A percentile compares a stretch with the other conserved stretches of the same genome.
Evolutionary conservation across 1,140 invertebrate species (phyloP).

Genomic region (Megalonaias nervosa): DNA sequence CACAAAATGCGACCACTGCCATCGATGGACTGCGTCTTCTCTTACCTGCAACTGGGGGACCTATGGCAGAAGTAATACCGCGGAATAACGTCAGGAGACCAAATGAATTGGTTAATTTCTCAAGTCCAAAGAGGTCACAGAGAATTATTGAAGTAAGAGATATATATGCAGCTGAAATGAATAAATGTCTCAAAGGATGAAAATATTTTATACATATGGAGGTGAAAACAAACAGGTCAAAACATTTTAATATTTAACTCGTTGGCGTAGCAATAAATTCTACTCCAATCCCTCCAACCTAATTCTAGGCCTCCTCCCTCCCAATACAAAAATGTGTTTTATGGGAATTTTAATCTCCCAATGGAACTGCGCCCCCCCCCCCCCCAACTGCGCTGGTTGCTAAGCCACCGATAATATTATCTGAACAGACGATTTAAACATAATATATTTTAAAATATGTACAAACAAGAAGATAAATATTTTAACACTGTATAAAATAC

Average conservation of each 20-base stretch:
- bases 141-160: constrained; percentile 98
- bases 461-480: no score
- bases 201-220: not conserved
- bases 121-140: constrained; percentile 94
- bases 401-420: no score
- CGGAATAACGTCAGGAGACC: constrained; percentile 95
- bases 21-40: not conserved
- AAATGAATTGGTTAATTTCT: constrained; percentile 97
- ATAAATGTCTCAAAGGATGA: not conserved
- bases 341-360: no score
- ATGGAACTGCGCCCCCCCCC: no score
- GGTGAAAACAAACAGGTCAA: not conserved
- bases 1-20: not conserved
- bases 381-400: no score
- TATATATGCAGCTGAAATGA: constrained; percentile 91
- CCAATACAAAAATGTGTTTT: no score
- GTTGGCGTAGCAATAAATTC: not conserved
- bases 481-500: no score
- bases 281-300: not conserved
- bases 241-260: not conserved
- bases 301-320: no score
- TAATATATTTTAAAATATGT: no score
- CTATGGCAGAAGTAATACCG: constrained; percentile 90
- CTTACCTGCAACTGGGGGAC: constrained; percentile 74
- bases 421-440: no score